Evolutionary conservation across 2,113 vertebrate species (phyloP).

Genomic region (Coreoperca whiteheadi): DNA sequence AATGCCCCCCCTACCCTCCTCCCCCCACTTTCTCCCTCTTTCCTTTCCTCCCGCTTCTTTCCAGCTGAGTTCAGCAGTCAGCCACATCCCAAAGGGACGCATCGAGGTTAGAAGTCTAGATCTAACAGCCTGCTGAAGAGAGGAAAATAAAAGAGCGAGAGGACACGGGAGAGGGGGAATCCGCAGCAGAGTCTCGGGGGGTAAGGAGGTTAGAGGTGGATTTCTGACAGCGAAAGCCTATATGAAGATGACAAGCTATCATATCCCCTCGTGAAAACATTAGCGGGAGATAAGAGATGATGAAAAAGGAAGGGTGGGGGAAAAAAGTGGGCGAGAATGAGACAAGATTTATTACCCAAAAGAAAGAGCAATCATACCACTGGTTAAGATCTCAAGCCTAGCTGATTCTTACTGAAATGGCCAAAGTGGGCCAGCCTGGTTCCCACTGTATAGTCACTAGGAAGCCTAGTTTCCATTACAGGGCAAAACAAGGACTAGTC

Average conservation of each 20-base stretch:
- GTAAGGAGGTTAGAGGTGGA: constrained; percentile 39
- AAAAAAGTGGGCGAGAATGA: not conserved
- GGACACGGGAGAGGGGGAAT: constrained; percentile 6
- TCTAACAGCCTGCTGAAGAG: constrained; percentile 49
- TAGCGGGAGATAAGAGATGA: not conserved
- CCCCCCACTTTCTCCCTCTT: not conserved
- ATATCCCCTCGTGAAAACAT: not conserved
- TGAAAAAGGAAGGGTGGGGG: not conserved
- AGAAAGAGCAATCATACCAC: not conserved
- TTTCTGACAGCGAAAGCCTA: constrained; percentile 16
- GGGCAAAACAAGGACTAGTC: not conserved
- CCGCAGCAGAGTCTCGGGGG: constrained; percentile 34
- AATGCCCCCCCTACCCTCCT: not conserved
- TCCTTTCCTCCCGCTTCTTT: constrained; percentile 12
- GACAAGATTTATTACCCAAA: not conserved
- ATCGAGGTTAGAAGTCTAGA: constrained; percentile 49
- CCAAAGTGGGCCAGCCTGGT: not conserved
- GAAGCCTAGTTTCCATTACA: no score
- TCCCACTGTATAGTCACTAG: not conserved
- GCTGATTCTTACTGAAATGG: not conserved
- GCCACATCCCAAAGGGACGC: constrained; percentile 44
- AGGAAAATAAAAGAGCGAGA: constrained; percentile 24
- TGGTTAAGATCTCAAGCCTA: not conserved
- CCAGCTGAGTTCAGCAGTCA: constrained; percentile 59
- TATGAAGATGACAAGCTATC: constrained; percentile 37